Base-by-base conservation (phyloP, 2,797 vertebrate genomes). In the Syngnathus rostellatus region DNA sequence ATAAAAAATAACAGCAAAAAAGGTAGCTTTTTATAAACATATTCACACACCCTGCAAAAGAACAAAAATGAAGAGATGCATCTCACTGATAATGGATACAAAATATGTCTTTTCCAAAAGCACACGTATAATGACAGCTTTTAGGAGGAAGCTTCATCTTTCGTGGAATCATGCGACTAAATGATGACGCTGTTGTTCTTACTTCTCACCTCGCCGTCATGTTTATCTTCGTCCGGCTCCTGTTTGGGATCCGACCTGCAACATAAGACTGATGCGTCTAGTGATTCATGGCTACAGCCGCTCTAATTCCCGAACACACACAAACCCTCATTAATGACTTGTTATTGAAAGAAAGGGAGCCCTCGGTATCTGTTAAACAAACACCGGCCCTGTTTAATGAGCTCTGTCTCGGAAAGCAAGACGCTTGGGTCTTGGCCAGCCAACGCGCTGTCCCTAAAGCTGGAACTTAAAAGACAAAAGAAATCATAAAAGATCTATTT, bases 311-410 rank as follows among this genome's bases (percentile, higher is more conserved):
- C 83, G 81, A 87, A 83, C 84, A 90, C 83, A 90, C 85, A 88
- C 88, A 90, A 89, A 85, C 85, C 81, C 79, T 90, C 89, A 89
- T 90, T 90, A 92, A 91, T 89, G 89, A 89, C 83, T 87, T 91
- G 87, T 89, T 90, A 90, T 89, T 88, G 85, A 85, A 91, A 84
- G 80, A 89, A 85, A 74, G 80, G 74, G 81, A 87, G 80, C 78
- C 81, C 81, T 87, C 60, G 73, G 83, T 91, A 87, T 91, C 89
- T 89, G 88, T 90, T 90, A 86, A 90, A 88, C 85, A 90, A 84
- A 90, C 86, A 87, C 58, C 57, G 76, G 77, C 85, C 78, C 77
- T 83, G 81, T 31, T 83, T 91, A 91, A 90, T 89, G 85, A 90
- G 86, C 83, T 83, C 79, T 72, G 73, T 45, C 41, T 62, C 21